Evolutionary conservation across 1,140 invertebrate genomes (phyloP).

Genomic region (Diachasmimorpha longicaudata): DNA sequence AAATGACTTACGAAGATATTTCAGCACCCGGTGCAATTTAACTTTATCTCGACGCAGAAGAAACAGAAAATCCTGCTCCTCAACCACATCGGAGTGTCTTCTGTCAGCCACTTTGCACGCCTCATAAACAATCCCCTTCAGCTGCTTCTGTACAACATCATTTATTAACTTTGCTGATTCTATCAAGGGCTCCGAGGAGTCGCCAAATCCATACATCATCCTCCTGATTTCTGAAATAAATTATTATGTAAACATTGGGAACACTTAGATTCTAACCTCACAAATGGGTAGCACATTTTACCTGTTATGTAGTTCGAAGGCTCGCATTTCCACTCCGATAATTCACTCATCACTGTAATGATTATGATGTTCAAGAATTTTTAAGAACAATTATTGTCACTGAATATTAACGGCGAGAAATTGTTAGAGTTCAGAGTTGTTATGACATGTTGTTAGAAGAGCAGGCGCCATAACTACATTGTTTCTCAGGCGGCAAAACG

Average conservation of each 20-base stretch:
- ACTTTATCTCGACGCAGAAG: constrained; percentile 68
- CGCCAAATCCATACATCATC: constrained; percentile 73
- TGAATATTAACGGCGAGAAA: too few relatives aligned
- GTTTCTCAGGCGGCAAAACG: too few relatives aligned
- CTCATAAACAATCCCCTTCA: constrained; percentile 61
- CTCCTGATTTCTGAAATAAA: constrained; percentile 63
- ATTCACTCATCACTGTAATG: neutral
- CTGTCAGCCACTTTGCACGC: constrained; percentile 62
- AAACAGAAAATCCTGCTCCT: constrained; percentile 67
- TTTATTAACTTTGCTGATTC: constrained; percentile 69
- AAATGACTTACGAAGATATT: constrained; percentile 62
- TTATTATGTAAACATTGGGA: neutral
- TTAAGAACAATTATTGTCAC: too few relatives aligned
- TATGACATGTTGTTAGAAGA: neutral
- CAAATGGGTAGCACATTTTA: neutral
- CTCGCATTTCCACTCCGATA: neutral
- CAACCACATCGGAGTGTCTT: constrained; percentile 46
- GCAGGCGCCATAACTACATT: too few relatives aligned
- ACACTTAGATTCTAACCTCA: neutral
- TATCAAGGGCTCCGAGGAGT: constrained; percentile 64
- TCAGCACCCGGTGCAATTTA: constrained; percentile 66
- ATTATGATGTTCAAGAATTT: neutral
- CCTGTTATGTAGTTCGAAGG: constrained; percentile 10
- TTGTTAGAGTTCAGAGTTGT: neutral
- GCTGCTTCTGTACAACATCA: constrained; percentile 67